Evolutionary conservation across 2,113 vertebrate species (phyloP).

Genomic region (Malurus elegans): DNA sequence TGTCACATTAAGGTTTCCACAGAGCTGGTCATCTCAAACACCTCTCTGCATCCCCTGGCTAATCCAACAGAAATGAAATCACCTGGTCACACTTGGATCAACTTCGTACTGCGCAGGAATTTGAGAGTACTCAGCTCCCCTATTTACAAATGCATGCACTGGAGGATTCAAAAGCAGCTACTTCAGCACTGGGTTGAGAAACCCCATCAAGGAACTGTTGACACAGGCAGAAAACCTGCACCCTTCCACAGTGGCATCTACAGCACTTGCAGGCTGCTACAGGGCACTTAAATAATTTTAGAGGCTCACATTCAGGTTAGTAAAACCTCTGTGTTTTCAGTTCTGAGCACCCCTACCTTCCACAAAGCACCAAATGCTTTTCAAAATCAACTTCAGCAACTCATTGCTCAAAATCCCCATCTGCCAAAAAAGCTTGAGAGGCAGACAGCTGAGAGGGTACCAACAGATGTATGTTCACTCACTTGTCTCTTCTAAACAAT

Average conservation of each 20-base stretch:
- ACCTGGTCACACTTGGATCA: not conserved
- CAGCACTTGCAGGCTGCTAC: not conserved
- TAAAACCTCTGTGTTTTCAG: not conserved
- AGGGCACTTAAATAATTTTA: not conserved
- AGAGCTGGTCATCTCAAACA: not conserved
- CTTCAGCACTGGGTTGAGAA: not conserved
- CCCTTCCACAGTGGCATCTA: not conserved
- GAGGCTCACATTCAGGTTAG: not conserved
- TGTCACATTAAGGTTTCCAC: not conserved
- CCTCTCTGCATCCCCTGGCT: not conserved
- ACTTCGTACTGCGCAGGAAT: not conserved
- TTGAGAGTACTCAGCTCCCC: not conserved
- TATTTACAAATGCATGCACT: not conserved
- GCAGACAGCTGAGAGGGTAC: not conserved
- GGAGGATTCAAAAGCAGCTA: not conserved
- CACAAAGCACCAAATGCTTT: not conserved
- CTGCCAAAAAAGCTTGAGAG: not conserved
- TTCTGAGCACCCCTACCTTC: not conserved
- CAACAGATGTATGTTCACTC: not conserved
- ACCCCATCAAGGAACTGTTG: fast-evolving
- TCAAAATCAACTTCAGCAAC: not conserved
- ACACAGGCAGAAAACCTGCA: not conserved
- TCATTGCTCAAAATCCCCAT: not conserved
- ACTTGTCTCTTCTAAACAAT: not conserved
- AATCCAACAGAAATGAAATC: not conserved